These are phyloP conservation scores for Phrynocephalus vlangalii DNA, from an alignment of 2,797 vertebrate species.

Conservation along the genomic window DNA sequence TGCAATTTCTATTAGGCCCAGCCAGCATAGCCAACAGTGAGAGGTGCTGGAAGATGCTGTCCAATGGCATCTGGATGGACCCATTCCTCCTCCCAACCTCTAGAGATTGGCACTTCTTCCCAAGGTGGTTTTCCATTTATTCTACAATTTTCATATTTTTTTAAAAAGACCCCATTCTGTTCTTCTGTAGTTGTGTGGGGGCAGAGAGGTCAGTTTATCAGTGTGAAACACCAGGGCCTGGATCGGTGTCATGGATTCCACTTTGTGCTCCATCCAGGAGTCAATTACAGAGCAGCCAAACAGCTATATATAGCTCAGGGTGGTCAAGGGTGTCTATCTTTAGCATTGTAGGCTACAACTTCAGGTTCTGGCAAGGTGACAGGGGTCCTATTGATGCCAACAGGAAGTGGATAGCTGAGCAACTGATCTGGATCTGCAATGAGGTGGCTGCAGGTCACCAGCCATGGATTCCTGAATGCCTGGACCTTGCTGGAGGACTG, in stretches of 20 bases:
- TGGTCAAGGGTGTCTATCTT: slow-evolving; percentile 24
- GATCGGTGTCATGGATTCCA: slow-evolving; percentile 2
- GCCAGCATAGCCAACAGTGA: no score
- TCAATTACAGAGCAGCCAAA: slow-evolving; percentile 20
- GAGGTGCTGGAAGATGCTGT: no score
- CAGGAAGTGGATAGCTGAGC: slow-evolving; percentile 27
- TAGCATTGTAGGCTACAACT: slow-evolving; percentile 29
- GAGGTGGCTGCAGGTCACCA: background rate
- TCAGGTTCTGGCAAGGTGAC: slow-evolving; percentile 25
- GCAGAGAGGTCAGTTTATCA: background rate
- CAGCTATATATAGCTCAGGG: slow-evolving; percentile 21
- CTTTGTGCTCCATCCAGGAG: slow-evolving; percentile 6
- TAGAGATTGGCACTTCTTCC: background rate
- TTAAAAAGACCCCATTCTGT: background rate
- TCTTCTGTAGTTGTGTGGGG: background rate
- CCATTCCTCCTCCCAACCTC: no score
- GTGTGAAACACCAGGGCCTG: background rate
- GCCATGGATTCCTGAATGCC: background rate
- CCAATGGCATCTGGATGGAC: no score
- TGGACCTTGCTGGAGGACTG: background rate
- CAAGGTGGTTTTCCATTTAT: background rate
- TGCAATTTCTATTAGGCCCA: no score
- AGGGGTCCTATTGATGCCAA: slow-evolving; percentile 14
- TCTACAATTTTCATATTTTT: background rate
- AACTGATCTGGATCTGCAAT: slow-evolving; percentile 11